Percentiles rank a stretch among this genome's conserved stretches.
Conservation (phyloP, 2,797 vertebrate genomes). For the Argya squamiceps region DNA sequence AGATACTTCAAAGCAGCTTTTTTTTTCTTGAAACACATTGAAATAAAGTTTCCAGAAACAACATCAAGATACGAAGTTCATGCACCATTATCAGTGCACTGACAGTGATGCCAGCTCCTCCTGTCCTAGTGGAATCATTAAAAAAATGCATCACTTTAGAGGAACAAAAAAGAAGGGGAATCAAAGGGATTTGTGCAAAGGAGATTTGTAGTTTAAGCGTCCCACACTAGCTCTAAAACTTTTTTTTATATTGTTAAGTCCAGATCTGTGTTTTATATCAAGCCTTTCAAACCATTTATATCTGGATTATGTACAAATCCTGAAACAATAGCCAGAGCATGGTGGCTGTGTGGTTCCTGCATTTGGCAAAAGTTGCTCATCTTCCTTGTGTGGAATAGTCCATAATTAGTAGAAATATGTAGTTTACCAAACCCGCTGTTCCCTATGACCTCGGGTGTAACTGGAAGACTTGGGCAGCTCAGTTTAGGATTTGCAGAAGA, state of each 20-base stretch:
- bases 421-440: background rate
- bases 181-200: background rate
- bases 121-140: background rate
- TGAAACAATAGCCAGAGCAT: background rate
- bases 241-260: background rate
- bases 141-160: background rate
- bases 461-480: background rate
- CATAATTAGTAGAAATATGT: background rate
- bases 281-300: background rate
- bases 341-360: background rate
- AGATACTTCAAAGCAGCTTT: background rate
- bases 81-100: background rate
- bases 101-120: background rate
- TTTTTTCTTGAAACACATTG: background rate
- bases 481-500: background rate
- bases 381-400: background rate
- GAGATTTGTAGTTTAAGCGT: background rate
- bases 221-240: background rate
- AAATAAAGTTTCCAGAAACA: slow-evolving; percentile 16
- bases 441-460: background rate
- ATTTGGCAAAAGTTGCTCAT: background rate
- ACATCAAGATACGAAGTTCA: background rate
- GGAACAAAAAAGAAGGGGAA: background rate
- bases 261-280: background rate
- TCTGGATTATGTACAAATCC: background rate